Percentiles rank a stretch among this genome's conserved stretches.
Conservation (phyloP, 2,888 invertebrate species). For the Endomychus coccineus region DNA sequence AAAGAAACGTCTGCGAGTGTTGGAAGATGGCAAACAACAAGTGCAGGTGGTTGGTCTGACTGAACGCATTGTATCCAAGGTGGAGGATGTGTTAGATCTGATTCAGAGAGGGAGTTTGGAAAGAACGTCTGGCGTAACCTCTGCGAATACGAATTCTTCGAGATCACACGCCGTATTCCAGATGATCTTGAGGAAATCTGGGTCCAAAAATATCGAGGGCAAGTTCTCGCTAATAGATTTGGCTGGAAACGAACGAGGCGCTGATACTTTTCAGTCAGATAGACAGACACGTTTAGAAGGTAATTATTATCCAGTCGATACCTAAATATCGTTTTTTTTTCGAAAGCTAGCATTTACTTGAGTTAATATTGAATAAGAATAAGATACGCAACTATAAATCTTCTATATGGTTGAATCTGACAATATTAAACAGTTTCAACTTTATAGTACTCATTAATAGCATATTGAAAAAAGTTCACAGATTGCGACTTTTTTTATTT, state of each 20-base stretch:
- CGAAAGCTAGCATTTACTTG: no score
- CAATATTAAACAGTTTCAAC: no score
- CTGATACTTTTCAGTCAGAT: constrained; percentile 96
- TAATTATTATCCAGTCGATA: no score
- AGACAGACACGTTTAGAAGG: constrained; percentile 85
- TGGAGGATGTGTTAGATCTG: constrained; percentile 87
- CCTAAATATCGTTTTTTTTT: no score
- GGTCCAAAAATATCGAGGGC: constrained; percentile 77
- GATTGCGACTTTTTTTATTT: no score
- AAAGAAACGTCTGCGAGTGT: constrained; percentile 86
- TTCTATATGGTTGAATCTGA: no score
- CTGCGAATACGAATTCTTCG: constrained; percentile 96
- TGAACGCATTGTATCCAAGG: constrained; percentile 71
- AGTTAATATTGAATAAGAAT: no score
- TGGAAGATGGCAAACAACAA: constrained; percentile 96
- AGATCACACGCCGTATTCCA: constrained; percentile 99
- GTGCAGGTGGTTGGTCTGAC: constrained; percentile 96
- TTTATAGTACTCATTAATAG: no score
- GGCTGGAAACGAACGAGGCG: constrained; percentile 96
- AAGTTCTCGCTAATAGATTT: constrained; percentile 98
- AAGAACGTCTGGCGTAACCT: constrained; percentile 93
- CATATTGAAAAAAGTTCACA: no score
- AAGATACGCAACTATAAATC: no score
- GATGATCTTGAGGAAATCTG: constrained; percentile 71
- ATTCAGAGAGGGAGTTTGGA: constrained; percentile 86